Evolutionary conservation across 2,797 vertebrate species (phyloP).

Genomic region (Varecia variegata): DNA sequence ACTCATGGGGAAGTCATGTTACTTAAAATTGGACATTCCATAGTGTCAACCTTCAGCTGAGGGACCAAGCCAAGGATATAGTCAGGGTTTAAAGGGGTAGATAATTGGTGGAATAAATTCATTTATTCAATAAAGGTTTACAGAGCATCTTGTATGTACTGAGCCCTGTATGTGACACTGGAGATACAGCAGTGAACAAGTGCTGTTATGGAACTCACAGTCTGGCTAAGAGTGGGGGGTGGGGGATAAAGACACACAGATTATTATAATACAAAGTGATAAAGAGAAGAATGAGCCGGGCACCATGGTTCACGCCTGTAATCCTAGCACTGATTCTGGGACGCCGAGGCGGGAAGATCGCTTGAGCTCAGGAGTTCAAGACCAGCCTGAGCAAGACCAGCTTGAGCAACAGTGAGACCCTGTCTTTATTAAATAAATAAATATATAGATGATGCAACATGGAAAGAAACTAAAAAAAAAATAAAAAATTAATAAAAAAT

Average conservation of each 20-base stretch:
- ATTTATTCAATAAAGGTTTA: not conserved
- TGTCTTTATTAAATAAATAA: no score
- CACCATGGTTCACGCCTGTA: no score
- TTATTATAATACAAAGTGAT: not conserved
- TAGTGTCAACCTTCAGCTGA: not conserved
- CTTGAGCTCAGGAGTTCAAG: no score
- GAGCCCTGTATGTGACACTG: not conserved
- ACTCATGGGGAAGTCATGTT: not conserved
- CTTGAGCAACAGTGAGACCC: no score
- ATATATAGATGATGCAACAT: no score
- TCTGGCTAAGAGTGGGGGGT: not conserved
- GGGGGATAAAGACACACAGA: not conserved
- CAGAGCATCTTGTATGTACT: not conserved
- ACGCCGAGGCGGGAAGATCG: no score
- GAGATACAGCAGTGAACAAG: not conserved
- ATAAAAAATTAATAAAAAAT: no score
- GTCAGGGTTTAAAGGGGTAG: not conserved
- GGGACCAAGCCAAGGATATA: not conserved
- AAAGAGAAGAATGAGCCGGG: not conserved
- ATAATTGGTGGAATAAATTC: not conserved
- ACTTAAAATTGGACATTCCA: slow-evolving; percentile 5
- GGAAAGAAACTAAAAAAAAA: no score
- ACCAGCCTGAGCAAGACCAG: no score
- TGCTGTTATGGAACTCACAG: not conserved
- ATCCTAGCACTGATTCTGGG: no score